Evolutionary conservation across 2,113 vertebrate species (phyloP).

Genomic region (Todiramphus saurophagus): DNA sequence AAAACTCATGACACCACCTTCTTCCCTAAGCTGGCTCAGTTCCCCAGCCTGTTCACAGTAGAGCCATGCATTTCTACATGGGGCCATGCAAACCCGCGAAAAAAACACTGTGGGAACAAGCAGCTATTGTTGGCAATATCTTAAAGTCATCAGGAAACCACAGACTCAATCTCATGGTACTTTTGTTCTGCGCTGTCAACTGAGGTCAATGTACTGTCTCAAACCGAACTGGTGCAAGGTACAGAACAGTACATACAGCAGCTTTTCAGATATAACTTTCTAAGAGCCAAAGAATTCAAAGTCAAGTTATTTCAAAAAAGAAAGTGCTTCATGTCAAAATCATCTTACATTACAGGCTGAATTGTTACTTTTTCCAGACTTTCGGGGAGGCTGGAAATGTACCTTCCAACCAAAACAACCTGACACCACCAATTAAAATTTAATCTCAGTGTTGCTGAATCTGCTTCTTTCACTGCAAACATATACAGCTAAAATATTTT

Average conservation of each 20-base stretch:
- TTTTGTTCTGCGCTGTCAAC: neutral
- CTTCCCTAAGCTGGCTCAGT: neutral
- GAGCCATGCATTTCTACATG: neutral
- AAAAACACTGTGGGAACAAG: neutral
- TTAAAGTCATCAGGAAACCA: neutral
- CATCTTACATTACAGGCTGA: neutral
- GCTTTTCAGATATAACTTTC: neutral
- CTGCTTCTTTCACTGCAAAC: neutral
- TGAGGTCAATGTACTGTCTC: neutral
- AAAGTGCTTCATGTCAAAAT: neutral
- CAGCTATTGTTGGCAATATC: neutral
- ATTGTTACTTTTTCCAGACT: neutral
- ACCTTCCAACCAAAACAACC: neutral
- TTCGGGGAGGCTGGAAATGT: rapidly evolving
- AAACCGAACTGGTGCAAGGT: neutral
- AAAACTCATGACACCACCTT: neutral
- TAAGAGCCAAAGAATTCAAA: neutral
- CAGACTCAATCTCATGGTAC: neutral
- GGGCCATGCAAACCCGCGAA: neutral
- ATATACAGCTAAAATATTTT: neutral
- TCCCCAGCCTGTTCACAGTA: neutral
- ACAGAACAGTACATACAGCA: neutral
- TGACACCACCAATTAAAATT: neutral
- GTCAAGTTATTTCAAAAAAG: neutral
- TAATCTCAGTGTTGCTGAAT: neutral